Percentiles rank a stretch among this genome's conserved stretches.
phyloP scores from a whole-genome alignment of 2,113 vertebrate genomes.

The Equus quagga region DNA sequence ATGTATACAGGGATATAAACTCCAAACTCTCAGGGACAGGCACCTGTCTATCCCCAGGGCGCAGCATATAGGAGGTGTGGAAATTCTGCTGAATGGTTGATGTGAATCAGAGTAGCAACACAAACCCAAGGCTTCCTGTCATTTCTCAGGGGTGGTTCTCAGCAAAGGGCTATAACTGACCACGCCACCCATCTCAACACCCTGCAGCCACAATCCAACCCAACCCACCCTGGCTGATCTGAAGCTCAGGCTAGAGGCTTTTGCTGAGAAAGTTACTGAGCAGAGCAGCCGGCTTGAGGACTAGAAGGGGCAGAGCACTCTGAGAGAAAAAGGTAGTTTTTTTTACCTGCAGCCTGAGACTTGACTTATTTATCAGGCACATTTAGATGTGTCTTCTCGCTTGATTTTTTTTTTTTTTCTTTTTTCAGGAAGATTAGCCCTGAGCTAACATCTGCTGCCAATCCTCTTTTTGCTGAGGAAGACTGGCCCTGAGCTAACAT shows the following conservation, averaged over 20 bases:
- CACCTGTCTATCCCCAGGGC: neutral
- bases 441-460: too few species aligned
- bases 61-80: neutral
- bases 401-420: neutral
- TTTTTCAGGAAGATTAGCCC: too few species aligned
- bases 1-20: neutral
- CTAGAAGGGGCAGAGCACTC: neutral
- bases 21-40: neutral
- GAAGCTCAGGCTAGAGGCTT: neutral
- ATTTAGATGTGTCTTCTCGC: neutral
- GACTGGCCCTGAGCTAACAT: too few species aligned
- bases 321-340: neutral
- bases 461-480: too few species aligned
- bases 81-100: neutral
- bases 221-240: neutral
- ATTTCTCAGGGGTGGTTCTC: neutral
- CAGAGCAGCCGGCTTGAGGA: neutral
- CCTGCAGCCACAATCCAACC: neutral
- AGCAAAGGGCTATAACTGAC: neutral
- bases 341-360: neutral
- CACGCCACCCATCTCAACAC: neutral
- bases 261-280: neutral
- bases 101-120: neutral
- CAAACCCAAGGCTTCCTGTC: neutral
- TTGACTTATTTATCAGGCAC: neutral